phyloP scores from a whole-genome alignment of 2,797 vertebrate genomes.

The Philypnodon macrostomus region DNA sequence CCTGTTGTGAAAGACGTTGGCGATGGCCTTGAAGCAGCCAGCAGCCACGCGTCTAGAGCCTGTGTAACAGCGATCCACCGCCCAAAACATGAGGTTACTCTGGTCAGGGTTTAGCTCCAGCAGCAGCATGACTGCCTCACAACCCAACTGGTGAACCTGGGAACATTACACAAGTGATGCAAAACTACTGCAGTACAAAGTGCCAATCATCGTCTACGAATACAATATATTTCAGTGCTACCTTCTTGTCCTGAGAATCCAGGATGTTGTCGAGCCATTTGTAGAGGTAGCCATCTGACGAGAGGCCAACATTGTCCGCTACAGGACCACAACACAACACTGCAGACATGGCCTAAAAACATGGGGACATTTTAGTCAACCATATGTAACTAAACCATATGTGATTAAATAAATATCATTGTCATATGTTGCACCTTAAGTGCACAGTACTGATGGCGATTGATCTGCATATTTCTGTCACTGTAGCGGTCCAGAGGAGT shows the following conservation, averaged over 20 bases:
- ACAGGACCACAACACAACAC: constrained; percentile 98
- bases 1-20: constrained; percentile 98
- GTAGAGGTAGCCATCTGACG: constrained; percentile 98
- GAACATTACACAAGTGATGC: too few relatives aligned
- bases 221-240: too few relatives aligned
- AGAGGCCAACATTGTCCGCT: constrained; percentile 96
- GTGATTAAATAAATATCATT: background rate
- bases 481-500: constrained; percentile 98
- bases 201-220: too few relatives aligned
- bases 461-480: constrained; percentile 98
- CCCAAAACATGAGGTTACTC: constrained; percentile 99
- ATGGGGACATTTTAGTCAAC: too few relatives aligned
- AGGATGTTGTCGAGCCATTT: constrained; percentile 99
- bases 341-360: constrained; percentile 93
- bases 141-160: constrained; percentile 97
- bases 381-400: too few relatives aligned
- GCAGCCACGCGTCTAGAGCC: constrained; percentile 92
- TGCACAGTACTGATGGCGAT: constrained; percentile 97
- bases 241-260: constrained; percentile 98
- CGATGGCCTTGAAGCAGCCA: constrained; percentile 96
- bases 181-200: background rate
- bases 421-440: constrained; percentile 83
- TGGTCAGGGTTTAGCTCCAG: constrained; percentile 98
- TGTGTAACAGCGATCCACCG: constrained; percentile 96
- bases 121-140: constrained; percentile 94